A percentile compares a stretch with the other conserved stretches of the same genome.
These are phyloP conservation scores for Anodontia alba DNA, from an alignment of 2,888 invertebrate genomes.

Conservation along the genomic window DNA sequence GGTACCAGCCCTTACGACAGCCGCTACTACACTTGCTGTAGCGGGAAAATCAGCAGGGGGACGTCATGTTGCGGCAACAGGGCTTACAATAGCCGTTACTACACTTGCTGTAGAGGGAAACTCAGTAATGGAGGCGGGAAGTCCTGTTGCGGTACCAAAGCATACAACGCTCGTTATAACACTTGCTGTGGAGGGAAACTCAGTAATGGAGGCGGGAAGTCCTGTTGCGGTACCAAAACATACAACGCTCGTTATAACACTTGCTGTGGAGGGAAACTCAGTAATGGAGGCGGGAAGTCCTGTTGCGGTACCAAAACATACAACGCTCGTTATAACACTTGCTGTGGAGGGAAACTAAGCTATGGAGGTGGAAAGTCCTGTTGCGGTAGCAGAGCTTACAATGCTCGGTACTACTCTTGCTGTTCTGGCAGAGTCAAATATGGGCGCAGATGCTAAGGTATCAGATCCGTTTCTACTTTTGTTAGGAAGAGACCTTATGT, in stretches of 20 bases:
- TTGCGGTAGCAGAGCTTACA: no score
- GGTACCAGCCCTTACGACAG: no score
- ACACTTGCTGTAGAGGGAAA: background rate
- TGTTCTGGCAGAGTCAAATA: no score
- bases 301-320: slow-evolving; percentile 2
- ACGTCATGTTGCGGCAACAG: background rate
- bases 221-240: slow-evolving; percentile 1
- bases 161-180: background rate
- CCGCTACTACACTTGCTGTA: no score
- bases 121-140: background rate
- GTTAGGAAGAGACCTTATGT: no score
- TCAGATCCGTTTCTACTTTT: no score
- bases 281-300: background rate
- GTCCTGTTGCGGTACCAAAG: slow-evolving; percentile 7
- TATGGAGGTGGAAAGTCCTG: no score
- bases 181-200: slow-evolving; percentile 4
- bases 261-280: background rate
- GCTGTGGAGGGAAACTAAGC: no score
- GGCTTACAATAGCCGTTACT: no score
- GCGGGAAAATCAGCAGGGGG: no score
- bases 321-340: background rate
- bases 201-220: background rate
- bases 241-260: background rate
- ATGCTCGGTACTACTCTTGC: no score
- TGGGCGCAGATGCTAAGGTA: no score